Evolutionary conservation across 2,113 vertebrate genomes (phyloP), one percentile per base, ranked within the genome.

Genomic region (Elephas maximus): DNA sequence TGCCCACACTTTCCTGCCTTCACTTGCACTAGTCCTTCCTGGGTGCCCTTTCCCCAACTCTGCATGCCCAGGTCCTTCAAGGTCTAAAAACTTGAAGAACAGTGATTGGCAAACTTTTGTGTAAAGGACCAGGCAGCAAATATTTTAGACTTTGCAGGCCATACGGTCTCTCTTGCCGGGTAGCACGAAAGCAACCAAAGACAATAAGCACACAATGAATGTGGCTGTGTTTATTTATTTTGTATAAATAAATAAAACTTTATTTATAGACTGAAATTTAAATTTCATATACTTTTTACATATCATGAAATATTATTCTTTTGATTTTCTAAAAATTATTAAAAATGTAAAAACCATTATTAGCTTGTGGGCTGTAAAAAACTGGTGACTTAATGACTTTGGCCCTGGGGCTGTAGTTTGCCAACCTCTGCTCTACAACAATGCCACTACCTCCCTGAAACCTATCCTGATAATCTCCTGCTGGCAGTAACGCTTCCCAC

Each of bases 301-400:
- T 94, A 79, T 83, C 48, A 65, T 28, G 65, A 90, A 95, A 86
- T 69, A 95, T 17, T 67, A 65, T 69, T 96, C 37, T 63, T 93
- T 48, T 97, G 94, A 80, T 48, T 88, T 73, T 76, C 28, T 11
- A 60, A 92, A 37, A n/a, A 63, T 9, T 26, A 0, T 17, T 85
- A 41, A 17, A 26, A 79, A 92, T 37, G 26, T 84, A 80, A 91
- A 85, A 69, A 33, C 33, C 62, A 45, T 77, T 18, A 81, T 77
- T 80, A 73, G 45, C 86, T 73, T 76, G 20, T 1, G 4, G 73
- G 44, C 28, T 84, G 44, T 92, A 65, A 53, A 85, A 96, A 74
- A 81, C 41, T 69, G 51, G 57, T 17, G 17, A 48, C 62, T 44
- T 53, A 53, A 96, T 45, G 24, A 33, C 88, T 93, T 65, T 89